These are phyloP conservation scores for Hafferia zeledoni DNA, from an alignment of 2,797 vertebrate species.

Conservation along the genomic window DNA sequence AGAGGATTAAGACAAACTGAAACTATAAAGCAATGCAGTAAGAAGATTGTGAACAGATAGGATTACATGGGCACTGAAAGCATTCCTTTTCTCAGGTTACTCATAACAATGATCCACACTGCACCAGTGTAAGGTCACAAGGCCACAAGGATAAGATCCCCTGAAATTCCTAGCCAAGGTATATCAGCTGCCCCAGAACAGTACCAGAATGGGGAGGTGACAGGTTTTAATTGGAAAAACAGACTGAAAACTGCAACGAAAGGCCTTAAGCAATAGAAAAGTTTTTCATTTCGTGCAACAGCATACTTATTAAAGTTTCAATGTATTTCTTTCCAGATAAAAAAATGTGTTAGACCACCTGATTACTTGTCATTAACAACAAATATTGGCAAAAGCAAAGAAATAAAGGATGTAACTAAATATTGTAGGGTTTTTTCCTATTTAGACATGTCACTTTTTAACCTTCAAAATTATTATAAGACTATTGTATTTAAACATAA, in stretches of 20 bases:
- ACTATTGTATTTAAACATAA: not conserved
- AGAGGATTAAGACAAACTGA: not conserved
- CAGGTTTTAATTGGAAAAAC: not conserved
- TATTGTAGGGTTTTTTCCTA: accelerated
- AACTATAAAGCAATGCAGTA: not conserved
- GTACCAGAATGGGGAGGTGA: not conserved
- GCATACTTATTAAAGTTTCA: not conserved
- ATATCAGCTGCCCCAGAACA: not conserved
- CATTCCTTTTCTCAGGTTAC: not conserved
- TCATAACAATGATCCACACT: not conserved
- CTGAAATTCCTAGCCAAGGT: not conserved
- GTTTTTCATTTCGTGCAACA: not conserved
- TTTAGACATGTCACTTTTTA: not conserved
- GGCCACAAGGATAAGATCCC: not conserved
- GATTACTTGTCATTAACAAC: not conserved
- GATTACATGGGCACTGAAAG: not conserved
- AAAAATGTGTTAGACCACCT: not conserved
- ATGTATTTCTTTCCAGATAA: not conserved
- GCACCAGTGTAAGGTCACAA: not conserved
- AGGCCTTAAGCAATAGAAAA: not conserved
- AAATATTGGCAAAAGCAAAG: not conserved
- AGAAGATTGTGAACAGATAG: not conserved
- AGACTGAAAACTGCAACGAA: not conserved
- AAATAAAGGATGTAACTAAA: not conserved
- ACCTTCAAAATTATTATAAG: not conserved